Evolutionary conservation across 2,113 vertebrate species (phyloP), one percentile per base, ranked within the genome.

Genomic region (Rhineura floridana): DNA sequence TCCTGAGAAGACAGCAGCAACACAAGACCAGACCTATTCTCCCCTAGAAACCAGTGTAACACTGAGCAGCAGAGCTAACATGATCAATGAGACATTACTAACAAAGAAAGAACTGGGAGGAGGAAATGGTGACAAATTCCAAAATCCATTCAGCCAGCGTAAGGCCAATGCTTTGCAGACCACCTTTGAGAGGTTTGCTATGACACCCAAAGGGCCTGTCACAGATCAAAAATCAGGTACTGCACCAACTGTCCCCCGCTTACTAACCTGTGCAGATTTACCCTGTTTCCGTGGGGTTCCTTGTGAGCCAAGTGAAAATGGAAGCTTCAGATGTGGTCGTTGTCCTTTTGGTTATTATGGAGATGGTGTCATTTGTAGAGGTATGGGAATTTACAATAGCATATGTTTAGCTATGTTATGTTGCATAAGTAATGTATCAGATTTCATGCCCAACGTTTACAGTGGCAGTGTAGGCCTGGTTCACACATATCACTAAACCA

Each of bases 311-410:
- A 91, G 85, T 21, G 62, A 11, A 0, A 90, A 95, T 17, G 97
- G 96, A 76, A 93, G 91, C 9, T 93, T 97, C 87, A 96, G 76
- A 85, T 98, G 98, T 3, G 97, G 97, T 13, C 95, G 6, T 91
- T 98, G 98, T 89, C 98, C 98, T 0, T 93, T 92, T 0, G 98
- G 98, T 3, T 99, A 98, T 92, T 96, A 96, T 0, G 97, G 98
- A 83, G 96, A 98, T 89, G 98, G 98, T 90, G 82, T 97, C 87
- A 91, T 50, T 23, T 99, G 98, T 93, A 97, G 93, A 98, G 98
- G 98, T 98, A 94, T 80, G 89, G 11, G 67, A 85, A 75, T 69
- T 65, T 73, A 75, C 17, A 70, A 30, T 6, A 46, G 76, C 48
- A 59, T 85, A 79, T 36, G 30, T 75, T 91, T 91, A 90, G 36